Percentiles rank a stretch among this genome's conserved stretches.
These are phyloP conservation scores for Phaedon cochleariae DNA, from an alignment of 2,888 invertebrate species.

Conservation along the genomic window DNA sequence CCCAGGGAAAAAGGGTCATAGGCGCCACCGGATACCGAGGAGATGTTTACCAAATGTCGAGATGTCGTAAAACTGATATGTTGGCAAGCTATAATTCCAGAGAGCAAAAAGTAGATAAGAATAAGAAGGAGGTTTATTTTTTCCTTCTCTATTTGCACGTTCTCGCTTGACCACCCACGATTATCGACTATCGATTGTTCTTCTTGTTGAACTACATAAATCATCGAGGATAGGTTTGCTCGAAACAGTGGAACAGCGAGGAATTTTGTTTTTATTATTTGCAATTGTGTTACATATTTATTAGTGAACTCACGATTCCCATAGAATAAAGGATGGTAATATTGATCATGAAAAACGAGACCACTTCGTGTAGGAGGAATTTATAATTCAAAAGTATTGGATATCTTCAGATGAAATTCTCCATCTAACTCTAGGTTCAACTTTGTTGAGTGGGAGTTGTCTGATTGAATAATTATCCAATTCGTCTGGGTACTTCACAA, in stretches of 20 bases:
- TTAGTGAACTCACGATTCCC: background rate
- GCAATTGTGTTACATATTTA: constrained; percentile 11
- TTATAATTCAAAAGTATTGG: too few species aligned
- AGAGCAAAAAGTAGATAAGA: constrained; percentile 26
- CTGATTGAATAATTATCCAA: too few species aligned
- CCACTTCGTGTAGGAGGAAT: too few species aligned
- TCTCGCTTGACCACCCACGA: constrained; percentile 38
- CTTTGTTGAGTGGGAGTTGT: too few species aligned
- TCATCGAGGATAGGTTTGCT: constrained; percentile 33
- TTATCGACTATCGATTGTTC: constrained; percentile 35
- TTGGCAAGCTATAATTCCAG: background rate
- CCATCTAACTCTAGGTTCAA: too few species aligned
- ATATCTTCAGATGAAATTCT: too few species aligned
- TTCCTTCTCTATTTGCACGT: constrained; percentile 27
- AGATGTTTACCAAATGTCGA: constrained; percentile 16
- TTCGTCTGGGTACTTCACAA: too few species aligned
- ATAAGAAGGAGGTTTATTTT: constrained; percentile 8
- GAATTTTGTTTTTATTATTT: constrained; percentile 15
- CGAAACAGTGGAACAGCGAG: constrained; percentile 32
- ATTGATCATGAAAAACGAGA: too few species aligned
- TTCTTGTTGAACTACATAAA: constrained; percentile 36
- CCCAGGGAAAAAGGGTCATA: constrained; percentile 8
- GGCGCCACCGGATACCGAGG: constrained; percentile 15
- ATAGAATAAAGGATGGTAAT: background rate
- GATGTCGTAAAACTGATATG: constrained; percentile 26